These are phyloP conservation scores for Halcyon badia DNA, from an alignment of 2,797 vertebrate species.

Conservation along the genomic window DNA sequence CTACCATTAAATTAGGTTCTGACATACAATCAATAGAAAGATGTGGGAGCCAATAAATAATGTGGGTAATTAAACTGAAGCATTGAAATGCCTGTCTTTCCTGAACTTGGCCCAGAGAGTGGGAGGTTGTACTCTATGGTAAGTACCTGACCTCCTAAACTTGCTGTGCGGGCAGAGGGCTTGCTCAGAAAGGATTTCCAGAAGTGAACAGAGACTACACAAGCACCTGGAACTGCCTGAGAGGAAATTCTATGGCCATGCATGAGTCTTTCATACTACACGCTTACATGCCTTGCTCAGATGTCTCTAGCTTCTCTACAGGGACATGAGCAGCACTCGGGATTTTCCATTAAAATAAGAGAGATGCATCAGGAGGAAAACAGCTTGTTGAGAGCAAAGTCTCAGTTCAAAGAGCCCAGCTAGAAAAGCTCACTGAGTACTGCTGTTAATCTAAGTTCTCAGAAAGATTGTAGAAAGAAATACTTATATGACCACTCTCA, in stretches of 20 bases:
- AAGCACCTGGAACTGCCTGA: background rate
- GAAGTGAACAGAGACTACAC: background rate
- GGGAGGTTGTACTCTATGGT: background rate
- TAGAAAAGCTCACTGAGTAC: background rate
- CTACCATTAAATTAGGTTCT: constrained; percentile 32
- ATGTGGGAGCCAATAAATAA: constrained; percentile 55
- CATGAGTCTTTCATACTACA: background rate
- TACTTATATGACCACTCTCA: background rate
- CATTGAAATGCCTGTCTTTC: constrained; percentile 22
- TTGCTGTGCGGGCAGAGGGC: background rate
- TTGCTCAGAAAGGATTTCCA: background rate
- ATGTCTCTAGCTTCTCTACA: background rate
- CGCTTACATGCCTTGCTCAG: background rate
- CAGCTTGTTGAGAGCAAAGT: background rate
- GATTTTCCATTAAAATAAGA: background rate
- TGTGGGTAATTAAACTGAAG: background rate
- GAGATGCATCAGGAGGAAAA: background rate
- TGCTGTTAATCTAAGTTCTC: background rate
- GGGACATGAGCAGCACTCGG: background rate
- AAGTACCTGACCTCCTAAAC: background rate
- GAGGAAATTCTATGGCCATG: background rate
- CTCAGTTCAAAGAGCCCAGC: background rate
- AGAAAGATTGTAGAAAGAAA: background rate
- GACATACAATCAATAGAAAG: constrained; percentile 46
- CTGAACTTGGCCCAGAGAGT: background rate